Evolutionary conservation across 2,888 invertebrate genomes (phyloP), one percentile per base, ranked within the genome.

Genomic region (Drosophila monieri): DNA sequence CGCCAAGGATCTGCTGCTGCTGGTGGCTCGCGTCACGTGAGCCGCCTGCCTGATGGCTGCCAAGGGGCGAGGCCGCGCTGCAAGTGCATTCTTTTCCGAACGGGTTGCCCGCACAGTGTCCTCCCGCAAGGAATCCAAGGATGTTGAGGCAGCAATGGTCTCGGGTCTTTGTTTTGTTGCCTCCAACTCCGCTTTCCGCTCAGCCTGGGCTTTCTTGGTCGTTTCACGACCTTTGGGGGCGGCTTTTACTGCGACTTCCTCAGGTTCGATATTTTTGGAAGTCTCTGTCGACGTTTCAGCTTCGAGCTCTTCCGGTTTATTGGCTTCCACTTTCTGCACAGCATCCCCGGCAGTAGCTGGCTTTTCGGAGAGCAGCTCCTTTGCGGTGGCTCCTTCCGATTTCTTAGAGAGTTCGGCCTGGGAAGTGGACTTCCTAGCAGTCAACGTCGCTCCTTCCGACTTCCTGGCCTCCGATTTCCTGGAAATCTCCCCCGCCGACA

Each of bases 11-110:
- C 69, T 35, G 15, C 9, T 60, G 51, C 30, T 70, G 27, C 70
- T 69, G 32, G 39, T 15, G 9, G 70, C 60, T 51, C 70, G 49
- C 3, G 70, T 70, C 54, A 41, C 35, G 9, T 49, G 60, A 4
- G 14, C 8, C 2, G 60, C 12, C 10, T 41, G 14, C 5, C 14
- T 43, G 14, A 66, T 43, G 6, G 37, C n/a, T 8, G 30, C 32
- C 47, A 25, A 18, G 8, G 3, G n/a, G 6, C 49, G 32, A 2
- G 12, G 10, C 2, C 37, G 14, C 23, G 23, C 9, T 14, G 35
- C 0, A 10, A 14, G n/a, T 12, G 9, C 15, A 2, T 14, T 41
- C 18, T 37, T 62, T 6, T 44, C 61, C 2, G 15, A 12, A 1
- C 43, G 35, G 9, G 27, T 3, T 21, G 27, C 9, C n/a, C 27